Evolutionary conservation across 2,113 vertebrate species (phyloP).

Genomic region (Coptodon rendalli): DNA sequence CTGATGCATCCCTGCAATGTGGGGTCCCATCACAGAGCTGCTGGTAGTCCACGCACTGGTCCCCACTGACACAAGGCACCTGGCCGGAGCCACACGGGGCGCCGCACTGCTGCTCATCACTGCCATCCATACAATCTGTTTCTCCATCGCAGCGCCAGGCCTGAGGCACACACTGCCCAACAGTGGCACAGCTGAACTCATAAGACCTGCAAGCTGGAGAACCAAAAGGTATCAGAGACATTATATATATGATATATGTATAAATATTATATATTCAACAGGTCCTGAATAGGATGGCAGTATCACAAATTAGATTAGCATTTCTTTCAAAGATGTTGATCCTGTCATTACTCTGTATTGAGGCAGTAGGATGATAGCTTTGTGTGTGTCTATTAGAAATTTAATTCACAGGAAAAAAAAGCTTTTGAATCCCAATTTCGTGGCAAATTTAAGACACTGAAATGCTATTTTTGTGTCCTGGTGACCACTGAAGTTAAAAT

Average conservation of each 20-base stretch:
- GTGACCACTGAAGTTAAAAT: neutral
- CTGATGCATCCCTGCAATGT: conserved; percentile 68
- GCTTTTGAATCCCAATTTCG: neutral
- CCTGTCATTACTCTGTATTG: neutral
- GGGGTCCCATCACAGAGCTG: conserved; percentile 74
- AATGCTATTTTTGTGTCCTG: neutral
- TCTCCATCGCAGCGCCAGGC: conserved; percentile 86
- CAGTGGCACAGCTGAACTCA: conserved; percentile 75
- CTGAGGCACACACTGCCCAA: conserved; percentile 76
- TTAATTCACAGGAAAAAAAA: neutral
- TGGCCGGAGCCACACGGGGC: conserved; percentile 66
- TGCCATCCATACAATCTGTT: conserved; percentile 79
- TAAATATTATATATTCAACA: neutral
- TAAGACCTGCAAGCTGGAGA: conserved; percentile 63
- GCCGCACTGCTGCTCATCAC: conserved; percentile 69
- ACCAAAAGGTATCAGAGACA: neutral
- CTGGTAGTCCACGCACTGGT: conserved; percentile 71
- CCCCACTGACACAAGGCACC: conserved; percentile 63
- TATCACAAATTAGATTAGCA: neutral
- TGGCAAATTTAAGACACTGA: neutral
- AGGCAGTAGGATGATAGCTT: neutral
- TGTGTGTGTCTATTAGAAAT: neutral
- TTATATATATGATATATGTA: neutral
- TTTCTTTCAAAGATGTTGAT: neutral
- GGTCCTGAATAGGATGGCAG: neutral